Evolutionary conservation across 2,888 invertebrate genomes (phyloP).

Genomic region (Volucella bombylans): DNA sequence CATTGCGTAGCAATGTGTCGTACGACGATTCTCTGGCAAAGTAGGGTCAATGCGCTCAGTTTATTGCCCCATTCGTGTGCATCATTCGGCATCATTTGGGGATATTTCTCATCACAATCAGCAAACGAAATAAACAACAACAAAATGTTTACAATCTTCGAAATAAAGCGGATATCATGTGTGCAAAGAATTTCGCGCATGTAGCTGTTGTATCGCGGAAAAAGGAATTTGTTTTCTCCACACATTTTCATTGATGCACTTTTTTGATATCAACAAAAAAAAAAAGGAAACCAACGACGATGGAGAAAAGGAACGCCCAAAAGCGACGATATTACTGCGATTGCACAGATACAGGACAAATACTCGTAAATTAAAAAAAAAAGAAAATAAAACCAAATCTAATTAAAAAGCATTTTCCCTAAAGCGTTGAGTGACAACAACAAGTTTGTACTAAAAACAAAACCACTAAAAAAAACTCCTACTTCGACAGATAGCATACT

Average conservation of each 20-base stretch:
- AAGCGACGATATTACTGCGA: conserved; percentile 62
- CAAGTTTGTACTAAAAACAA: conserved; percentile 8
- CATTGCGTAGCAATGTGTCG: conserved; percentile 51
- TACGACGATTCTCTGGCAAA: conserved; percentile 8
- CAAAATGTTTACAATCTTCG: conserved; percentile 57
- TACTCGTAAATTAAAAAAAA: background rate
- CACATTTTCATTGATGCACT: conserved; percentile 50
- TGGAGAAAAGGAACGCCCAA: no score
- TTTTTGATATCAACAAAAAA: conserved; percentile 42
- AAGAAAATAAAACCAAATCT: conserved; percentile 34
- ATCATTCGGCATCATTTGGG: conserved; percentile 46
- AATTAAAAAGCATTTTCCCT: conserved; percentile 68
- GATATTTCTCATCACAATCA: conserved; percentile 60
- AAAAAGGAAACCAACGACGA: background rate
- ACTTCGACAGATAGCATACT: conserved; percentile 27
- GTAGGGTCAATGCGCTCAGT: conserved; percentile 69
- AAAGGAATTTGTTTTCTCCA: conserved; percentile 60
- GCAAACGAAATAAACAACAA: conserved; percentile 38
- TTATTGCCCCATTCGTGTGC: conserved; percentile 69
- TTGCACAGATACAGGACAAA: conserved; percentile 28
- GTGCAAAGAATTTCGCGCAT: conserved; percentile 63
- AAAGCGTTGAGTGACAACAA: conserved; percentile 67
- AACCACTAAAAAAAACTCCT: conserved; percentile 43
- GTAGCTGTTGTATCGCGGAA: conserved; percentile 66
- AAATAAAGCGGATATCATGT: conserved; percentile 72